These are phyloP conservation scores for Troides aeacus DNA, from an alignment of 2,888 invertebrate genomes.

Conservation along the genomic window DNA sequence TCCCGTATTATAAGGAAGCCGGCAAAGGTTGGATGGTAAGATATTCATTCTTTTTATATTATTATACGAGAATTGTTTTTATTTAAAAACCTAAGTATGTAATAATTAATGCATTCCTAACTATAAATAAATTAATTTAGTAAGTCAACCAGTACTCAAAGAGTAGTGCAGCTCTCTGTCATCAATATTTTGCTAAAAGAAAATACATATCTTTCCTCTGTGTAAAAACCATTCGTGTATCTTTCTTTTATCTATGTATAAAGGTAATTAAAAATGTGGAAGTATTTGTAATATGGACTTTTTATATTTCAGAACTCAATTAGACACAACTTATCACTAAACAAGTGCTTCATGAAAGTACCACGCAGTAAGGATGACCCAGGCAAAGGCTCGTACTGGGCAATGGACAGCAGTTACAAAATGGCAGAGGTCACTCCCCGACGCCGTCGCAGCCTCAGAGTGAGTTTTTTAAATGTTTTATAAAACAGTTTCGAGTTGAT, in stretches of 20 bases:
- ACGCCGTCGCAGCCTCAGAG: conserved; percentile 74
- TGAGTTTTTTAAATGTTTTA: conserved; percentile 38
- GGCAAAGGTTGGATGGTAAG: conserved; percentile 86
- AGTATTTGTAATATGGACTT: conserved; percentile 6
- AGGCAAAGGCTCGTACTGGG: conserved; percentile 85
- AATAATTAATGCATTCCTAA: too few species aligned
- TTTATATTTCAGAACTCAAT: conserved; percentile 83
- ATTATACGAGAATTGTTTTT: too few species aligned
- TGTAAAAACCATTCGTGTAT: too few species aligned
- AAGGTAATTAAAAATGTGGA: too few species aligned
- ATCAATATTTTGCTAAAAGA: too few species aligned
- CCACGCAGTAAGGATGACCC: conserved; percentile 86
- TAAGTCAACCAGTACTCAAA: too few species aligned
- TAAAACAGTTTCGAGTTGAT: too few species aligned
- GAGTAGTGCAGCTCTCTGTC: too few species aligned
- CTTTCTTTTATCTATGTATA: too few species aligned
- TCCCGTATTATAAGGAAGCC: conserved; percentile 85
- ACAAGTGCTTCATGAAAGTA: conserved; percentile 87
- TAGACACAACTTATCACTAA: conserved; percentile 85
- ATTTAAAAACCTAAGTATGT: too few species aligned
- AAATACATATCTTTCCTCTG: too few species aligned
- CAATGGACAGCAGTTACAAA: conserved; percentile 79
- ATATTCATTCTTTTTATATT: background rate
- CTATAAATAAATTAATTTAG: too few species aligned
- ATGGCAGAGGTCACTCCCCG: conserved; percentile 77